These are phyloP conservation scores for Sardina pilchardus DNA, from an alignment of 2,113 vertebrate species.

Conservation along the genomic window DNA sequence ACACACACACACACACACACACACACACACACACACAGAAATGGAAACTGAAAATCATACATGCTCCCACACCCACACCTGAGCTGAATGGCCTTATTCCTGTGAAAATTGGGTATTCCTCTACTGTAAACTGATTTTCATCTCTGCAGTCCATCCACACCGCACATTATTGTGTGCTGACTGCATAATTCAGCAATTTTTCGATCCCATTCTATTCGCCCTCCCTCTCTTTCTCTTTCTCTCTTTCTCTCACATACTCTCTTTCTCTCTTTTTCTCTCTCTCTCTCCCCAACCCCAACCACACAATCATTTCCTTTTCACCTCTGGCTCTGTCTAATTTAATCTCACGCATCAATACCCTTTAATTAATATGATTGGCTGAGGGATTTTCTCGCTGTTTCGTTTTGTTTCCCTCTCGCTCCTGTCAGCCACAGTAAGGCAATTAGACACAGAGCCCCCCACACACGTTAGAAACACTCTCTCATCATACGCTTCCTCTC, in stretches of 20 bases:
- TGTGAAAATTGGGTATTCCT: conserved; percentile 17
- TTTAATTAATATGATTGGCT: conserved; percentile 54
- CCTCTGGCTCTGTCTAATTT: conserved; percentile 46
- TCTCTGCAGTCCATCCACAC: conserved; percentile 1
- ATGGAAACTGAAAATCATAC: neutral
- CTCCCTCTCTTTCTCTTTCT: neutral
- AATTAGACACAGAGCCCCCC: conserved; percentile 24
- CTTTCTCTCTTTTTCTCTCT: neutral
- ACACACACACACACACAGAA: conserved; percentile 41
- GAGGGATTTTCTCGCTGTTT: conserved; percentile 38
- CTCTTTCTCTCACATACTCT: neutral
- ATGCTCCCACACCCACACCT: conserved; percentile 1
- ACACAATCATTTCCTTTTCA: conserved; percentile 35
- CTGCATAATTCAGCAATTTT: conserved; percentile 10
- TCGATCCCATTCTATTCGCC: neutral
- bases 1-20: conserved; percentile 12
- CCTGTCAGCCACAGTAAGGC: conserved; percentile 20
- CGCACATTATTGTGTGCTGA: conserved; percentile 12
- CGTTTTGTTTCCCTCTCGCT: conserved; percentile 31
- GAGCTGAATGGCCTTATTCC: neutral
- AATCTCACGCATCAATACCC: conserved; percentile 47
- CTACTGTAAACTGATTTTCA: neutral
- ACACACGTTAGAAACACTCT: neutral
- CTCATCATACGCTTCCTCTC: neutral
- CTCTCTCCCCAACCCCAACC: neutral